Base-by-base conservation (phyloP, 2,888 invertebrate species). In the Poecilus cupreus region DNA sequence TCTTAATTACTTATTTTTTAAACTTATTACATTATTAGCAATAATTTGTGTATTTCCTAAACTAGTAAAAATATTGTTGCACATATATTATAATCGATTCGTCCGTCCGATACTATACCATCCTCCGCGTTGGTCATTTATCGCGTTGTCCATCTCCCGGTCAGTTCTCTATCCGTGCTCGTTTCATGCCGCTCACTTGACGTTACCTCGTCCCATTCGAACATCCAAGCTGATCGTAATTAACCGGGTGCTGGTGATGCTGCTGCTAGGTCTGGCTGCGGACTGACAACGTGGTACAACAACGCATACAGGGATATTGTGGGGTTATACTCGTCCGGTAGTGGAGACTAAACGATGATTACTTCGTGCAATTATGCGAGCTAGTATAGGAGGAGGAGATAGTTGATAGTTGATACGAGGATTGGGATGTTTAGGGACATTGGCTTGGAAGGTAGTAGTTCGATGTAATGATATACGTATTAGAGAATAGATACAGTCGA, bases 281-380 rank as follows among this genome's bases (percentile, higher is more conserved):
- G 26, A 32, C 18, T 20, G 57, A 60, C 60, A 13, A 51, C 60
- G 16, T 13, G 64, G 32, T 49, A 49, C 37, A 37, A 37, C 32
- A 37, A 32, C 32, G 37, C 13, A 13, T 68, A 68, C 64, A 68
- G 64, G 16, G 37, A 37, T 68, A 68, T 68, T 68, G 64, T n/a
- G 64, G 64, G 64, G 51, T 51, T 13, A 18, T 43, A 43, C 13
- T 43, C 51, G n/a, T n/a, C n/a, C n/a, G 51, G 43, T 10, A 51
- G 46, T 46, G 60, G 24, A 2, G 46, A 46, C 46, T 46, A 46
- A 46, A 60, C 13, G 60, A 26, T 26, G 24, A 60, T 60, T 60
- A 60, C 60, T 60, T 60, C 60, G 26, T 13, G 8, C 46, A 13
- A 46, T 46, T 46, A 46, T 46, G n/a, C 46, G n/a, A 46, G 46